Evolutionary conservation across 2,797 vertebrate species (phyloP).

Genomic region (Chiroxiphia lanceolata): DNA sequence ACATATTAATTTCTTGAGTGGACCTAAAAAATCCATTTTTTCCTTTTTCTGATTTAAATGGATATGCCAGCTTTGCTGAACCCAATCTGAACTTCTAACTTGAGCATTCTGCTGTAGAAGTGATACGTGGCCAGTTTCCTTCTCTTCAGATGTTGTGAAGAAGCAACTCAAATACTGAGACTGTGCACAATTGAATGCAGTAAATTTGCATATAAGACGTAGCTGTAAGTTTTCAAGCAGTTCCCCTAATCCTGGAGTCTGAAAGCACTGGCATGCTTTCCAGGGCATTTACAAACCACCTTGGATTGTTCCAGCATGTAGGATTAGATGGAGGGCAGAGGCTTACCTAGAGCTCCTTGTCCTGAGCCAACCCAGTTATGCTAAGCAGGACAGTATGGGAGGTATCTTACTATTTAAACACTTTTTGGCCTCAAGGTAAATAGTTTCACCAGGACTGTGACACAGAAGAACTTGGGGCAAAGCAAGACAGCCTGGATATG

Average conservation of each 20-base stretch:
- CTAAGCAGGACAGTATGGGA: neutral
- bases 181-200: neutral
- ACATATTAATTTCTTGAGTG: neutral
- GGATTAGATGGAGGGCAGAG: neutral
- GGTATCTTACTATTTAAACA: neutral
- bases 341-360: neutral
- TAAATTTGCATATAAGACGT: neutral
- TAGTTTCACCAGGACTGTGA: neutral
- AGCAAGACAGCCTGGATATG: neutral
- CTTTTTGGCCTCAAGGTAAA: neutral
- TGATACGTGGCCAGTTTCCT: neutral
- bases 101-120: neutral
- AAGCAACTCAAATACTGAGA: neutral
- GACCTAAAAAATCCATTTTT: neutral
- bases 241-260: neutral
- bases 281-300: neutral
- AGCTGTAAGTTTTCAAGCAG: neutral
- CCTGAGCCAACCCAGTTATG: neutral
- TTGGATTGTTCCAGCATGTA: neutral
- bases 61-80: neutral
- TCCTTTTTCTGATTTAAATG: neutral
- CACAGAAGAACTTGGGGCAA: neutral
- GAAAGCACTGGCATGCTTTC: neutral
- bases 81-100: neutral
- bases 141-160: neutral